Conservation (phyloP, 2,797 vertebrate species). For the Pseudomugil tenellus region DNA sequence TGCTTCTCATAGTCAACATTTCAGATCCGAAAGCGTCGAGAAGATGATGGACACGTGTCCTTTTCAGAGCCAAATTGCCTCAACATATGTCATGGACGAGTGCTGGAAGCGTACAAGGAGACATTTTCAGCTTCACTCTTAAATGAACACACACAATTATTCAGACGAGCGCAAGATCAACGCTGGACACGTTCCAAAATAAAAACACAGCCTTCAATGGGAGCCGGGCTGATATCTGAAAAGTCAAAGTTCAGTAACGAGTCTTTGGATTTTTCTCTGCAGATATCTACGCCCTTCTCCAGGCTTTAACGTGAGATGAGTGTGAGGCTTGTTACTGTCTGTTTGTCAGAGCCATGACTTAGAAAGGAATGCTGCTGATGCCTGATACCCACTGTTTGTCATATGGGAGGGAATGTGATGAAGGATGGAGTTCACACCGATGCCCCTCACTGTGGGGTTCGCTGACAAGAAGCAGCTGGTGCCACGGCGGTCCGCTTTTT, state of each 20-base stretch:
- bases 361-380: constrained; percentile 54
- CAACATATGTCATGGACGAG: constrained; percentile 54
- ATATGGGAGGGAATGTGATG: constrained; percentile 32
- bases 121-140: constrained; percentile 77
- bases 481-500: constrained; percentile 36
- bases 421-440: constrained; percentile 53
- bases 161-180: constrained; percentile 51
- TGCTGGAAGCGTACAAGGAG: constrained; percentile 64
- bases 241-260: constrained; percentile 68
- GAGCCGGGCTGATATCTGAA: constrained; percentile 64
- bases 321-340: constrained; percentile 12
- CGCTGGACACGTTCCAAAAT: constrained; percentile 66
- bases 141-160: constrained; percentile 73
- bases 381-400: constrained; percentile 31
- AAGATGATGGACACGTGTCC: constrained; percentile 47
- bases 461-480: constrained; percentile 78
- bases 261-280: constrained; percentile 58
- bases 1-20: constrained; percentile 7
- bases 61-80: constrained; percentile 58
- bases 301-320: constrained; percentile 12
- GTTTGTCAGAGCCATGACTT: constrained; percentile 27
- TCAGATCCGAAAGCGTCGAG: constrained; percentile 24
- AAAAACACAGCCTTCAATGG: constrained; percentile 55
- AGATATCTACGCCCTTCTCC: constrained; percentile 57
- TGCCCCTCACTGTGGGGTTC: constrained; percentile 41